phyloP scores from a whole-genome alignment of 2,113 vertebrate genomes.

The Dicaeum eximium region DNA sequence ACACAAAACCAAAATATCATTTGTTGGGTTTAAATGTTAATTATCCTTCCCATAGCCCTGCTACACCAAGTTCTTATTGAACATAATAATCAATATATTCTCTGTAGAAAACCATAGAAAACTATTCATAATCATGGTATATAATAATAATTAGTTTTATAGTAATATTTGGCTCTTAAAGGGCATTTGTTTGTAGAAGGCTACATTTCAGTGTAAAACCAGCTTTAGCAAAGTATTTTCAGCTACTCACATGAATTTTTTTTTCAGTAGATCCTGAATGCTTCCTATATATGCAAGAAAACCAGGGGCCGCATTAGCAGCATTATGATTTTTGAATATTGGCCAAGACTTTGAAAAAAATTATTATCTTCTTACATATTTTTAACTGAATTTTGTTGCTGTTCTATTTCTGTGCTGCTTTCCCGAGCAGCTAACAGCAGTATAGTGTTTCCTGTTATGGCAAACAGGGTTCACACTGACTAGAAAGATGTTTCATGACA shows the following conservation, averaged over 20 bases:
- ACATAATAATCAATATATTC: background rate
- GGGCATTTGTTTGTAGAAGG: background rate
- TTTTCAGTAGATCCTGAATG: background rate
- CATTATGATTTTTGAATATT: background rate
- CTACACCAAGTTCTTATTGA: background rate
- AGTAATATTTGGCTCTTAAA: background rate
- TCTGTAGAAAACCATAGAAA: background rate
- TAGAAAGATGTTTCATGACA: background rate
- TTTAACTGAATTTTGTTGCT: background rate
- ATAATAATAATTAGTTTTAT: no score
- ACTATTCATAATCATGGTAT: fast-evolving
- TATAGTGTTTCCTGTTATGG: background rate
- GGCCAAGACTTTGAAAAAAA: background rate
- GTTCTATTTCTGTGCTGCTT: background rate
- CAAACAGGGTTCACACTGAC: background rate
- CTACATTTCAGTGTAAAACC: background rate
- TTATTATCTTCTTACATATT: background rate
- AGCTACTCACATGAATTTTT: background rate
- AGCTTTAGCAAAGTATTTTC: background rate
- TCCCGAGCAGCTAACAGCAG: background rate
- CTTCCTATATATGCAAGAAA: background rate
- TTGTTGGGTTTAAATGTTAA: background rate
- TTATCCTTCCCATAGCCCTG: background rate
- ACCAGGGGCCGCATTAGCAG: background rate
- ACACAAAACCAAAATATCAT: background rate